Conservation (phyloP, 2,797 vertebrate genomes). For the Acipenser transmontanus region DNA sequence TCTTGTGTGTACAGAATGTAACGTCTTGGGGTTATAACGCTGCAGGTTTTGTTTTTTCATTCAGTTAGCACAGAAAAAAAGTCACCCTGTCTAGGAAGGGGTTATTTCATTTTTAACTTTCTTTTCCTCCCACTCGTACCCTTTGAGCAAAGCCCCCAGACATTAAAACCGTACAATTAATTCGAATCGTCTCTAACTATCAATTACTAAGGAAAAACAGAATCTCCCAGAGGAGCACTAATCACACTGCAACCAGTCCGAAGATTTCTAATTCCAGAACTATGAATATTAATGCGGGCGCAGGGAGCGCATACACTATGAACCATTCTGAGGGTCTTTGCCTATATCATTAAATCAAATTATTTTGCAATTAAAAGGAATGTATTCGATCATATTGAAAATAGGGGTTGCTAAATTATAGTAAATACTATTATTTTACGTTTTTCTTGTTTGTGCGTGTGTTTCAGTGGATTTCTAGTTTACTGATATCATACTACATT, state of each 20-base stretch:
- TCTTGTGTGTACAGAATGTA: too few relatives aligned
- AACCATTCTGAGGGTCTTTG: conserved; percentile 20
- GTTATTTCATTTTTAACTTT: background rate
- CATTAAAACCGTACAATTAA: conserved; percentile 46
- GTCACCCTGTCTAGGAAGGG: too few relatives aligned
- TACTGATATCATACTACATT: too few relatives aligned
- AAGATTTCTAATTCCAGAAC: conserved; percentile 26
- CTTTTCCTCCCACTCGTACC: conserved; percentile 19
- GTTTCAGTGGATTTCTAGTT: too few relatives aligned
- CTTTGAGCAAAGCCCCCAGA: conserved; percentile 20
- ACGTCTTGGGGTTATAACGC: too few relatives aligned
- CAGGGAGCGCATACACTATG: conserved; percentile 27
- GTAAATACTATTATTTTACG: background rate
- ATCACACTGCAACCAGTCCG: conserved; percentile 48
- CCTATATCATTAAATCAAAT: conserved; percentile 11
- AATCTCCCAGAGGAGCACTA: conserved; percentile 61
- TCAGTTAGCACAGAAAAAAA: too few relatives aligned
- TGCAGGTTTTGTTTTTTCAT: too few relatives aligned
- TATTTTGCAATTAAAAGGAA: too few relatives aligned
- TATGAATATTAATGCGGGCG: conserved; percentile 29
- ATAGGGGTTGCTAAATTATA: too few relatives aligned
- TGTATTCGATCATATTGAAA: too few relatives aligned
- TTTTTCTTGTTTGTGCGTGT: too few relatives aligned
- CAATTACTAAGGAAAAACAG: conserved; percentile 59
- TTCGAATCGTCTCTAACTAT: conserved; percentile 58